These are phyloP conservation scores for Chloroceryle amazona DNA, from an alignment of 2,797 vertebrate species.

Conservation along the genomic window DNA sequence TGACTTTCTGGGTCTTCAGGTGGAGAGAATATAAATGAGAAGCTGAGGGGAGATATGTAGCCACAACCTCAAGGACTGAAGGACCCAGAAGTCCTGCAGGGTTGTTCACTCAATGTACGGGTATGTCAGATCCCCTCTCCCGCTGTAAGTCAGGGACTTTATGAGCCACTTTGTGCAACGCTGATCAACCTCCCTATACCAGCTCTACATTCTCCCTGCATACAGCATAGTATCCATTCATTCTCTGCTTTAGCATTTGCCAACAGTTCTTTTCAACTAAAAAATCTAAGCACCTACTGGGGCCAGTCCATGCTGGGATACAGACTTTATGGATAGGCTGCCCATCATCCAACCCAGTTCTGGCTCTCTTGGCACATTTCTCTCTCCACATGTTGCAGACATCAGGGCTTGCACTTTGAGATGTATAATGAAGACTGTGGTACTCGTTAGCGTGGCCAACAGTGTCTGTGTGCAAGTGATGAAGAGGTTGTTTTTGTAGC, in stretches of 20 bases:
- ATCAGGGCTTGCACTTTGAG: not conserved
- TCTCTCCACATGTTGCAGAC: not conserved
- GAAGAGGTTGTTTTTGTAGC: too few relatives aligned
- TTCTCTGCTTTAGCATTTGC: not conserved
- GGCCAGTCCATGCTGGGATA: not conserved
- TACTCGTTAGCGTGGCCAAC: not conserved
- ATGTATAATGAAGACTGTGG: not conserved
- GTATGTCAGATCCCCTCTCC: not conserved
- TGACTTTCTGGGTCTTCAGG: not conserved
- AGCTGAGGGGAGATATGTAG: not conserved
- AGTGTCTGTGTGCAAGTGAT: not conserved
- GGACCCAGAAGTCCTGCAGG: not conserved
- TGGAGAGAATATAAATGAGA: not conserved
- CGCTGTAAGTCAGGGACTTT: not conserved
- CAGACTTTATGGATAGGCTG: not conserved
- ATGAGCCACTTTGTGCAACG: not conserved
- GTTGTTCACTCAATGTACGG: rapidly evolving
- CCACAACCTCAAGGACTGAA: not conserved
- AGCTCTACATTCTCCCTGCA: not conserved
- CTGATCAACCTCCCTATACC: not conserved
- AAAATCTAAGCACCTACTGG: not conserved
- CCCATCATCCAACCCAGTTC: not conserved
- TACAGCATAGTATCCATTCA: not conserved
- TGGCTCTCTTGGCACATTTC: not conserved
- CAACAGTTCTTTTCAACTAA: not conserved